phyloP scores from a whole-genome alignment of 92 coral and sea anemone genomes.

The Zoanthus sansibaricus region DNA sequence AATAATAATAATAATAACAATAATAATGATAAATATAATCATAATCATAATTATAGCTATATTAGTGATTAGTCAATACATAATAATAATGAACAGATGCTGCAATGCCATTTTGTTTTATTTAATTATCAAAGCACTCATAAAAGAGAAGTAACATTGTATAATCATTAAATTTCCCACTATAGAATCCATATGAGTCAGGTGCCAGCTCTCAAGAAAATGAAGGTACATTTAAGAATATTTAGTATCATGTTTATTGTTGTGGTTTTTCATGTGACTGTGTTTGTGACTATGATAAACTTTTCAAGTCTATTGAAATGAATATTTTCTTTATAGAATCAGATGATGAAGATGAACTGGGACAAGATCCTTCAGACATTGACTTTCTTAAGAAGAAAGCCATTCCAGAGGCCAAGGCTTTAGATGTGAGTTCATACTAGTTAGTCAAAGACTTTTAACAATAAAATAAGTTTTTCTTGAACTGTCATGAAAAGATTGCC shows the following conservation, averaged over 20 bases:
- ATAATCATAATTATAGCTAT: too few relatives aligned
- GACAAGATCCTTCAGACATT: conserved; percentile 11
- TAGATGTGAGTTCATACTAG: conserved; percentile 43
- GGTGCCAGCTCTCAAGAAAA: neutral
- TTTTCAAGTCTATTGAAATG: neutral
- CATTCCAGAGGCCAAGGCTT: conserved; percentile 45
- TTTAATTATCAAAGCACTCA: too few relatives aligned
- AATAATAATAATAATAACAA: too few relatives aligned
- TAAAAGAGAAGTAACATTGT: too few relatives aligned
- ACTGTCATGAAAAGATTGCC: too few relatives aligned
- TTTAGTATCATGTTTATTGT: neutral
- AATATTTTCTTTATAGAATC: conserved; percentile 7
- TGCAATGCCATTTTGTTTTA: too few relatives aligned
- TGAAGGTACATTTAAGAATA: neutral
- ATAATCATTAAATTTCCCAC: too few relatives aligned
- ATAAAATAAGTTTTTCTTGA: too few relatives aligned
- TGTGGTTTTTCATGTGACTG: neutral
- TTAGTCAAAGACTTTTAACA: neutral
- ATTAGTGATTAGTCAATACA: too few relatives aligned
- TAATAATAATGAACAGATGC: too few relatives aligned
- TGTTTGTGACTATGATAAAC: too few relatives aligned
- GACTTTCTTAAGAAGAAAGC: conserved; percentile 53
- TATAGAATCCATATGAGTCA: neutral
- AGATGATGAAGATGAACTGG: conserved; percentile 47
- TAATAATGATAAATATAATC: too few relatives aligned